phyloP scores from a whole-genome alignment of 2,888 invertebrate genomes.

The Parnassius smintheus region DNA sequence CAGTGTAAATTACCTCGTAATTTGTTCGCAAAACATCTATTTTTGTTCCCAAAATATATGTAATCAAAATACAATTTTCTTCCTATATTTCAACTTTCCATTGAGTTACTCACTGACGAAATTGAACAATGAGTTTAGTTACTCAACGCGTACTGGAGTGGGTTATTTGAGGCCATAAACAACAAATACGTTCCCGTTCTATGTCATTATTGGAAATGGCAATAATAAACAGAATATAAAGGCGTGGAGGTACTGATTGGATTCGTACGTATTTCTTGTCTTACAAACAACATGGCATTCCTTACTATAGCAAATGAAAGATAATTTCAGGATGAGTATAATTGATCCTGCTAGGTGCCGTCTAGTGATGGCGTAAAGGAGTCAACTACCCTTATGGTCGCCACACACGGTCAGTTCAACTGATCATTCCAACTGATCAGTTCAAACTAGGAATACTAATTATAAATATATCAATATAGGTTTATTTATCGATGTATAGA shows the following conservation, averaged over 20 bases:
- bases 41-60: conserved; percentile 10
- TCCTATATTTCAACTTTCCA: conserved; percentile 7
- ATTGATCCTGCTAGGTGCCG: too few species aligned
- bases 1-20: neutral
- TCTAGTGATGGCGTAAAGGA: too few species aligned
- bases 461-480: too few species aligned
- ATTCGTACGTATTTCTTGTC: conserved; percentile 6
- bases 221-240: conserved; percentile 9
- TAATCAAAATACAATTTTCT: conserved; percentile 12
- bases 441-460: too few species aligned
- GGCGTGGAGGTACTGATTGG: conserved; percentile 12
- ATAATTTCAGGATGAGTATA: too few species aligned
- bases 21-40: neutral
- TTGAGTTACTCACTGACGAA: conserved; percentile 11
- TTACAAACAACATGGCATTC: neutral
- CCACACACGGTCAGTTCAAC: too few species aligned
- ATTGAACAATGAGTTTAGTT: conserved; percentile 15
- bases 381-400: too few species aligned
- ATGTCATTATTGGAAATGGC: conserved; percentile 18
- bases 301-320: neutral
- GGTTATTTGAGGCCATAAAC: conserved; percentile 32
- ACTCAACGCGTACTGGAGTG: conserved; percentile 21
- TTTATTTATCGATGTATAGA: too few species aligned
- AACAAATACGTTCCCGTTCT: conserved; percentile 21
- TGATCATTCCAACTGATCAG: too few species aligned